phyloP scores from a whole-genome alignment of 2,888 invertebrate genomes.

The Eubasilissa splendida region DNA sequence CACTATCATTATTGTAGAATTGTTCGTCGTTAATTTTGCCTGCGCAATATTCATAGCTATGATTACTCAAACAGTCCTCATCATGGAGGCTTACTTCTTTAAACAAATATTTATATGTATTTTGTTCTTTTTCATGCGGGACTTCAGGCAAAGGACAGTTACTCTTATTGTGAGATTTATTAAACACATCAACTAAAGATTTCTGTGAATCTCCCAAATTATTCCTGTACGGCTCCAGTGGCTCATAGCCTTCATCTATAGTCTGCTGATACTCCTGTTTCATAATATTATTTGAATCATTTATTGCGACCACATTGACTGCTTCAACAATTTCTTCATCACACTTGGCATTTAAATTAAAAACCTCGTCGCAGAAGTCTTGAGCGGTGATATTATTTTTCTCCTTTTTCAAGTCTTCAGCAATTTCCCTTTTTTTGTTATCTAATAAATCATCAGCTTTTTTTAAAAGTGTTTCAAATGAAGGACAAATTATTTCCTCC shows the following conservation, averaged over 20 bases:
- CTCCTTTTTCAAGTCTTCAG: conserved; percentile 53
- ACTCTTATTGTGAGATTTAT: conserved; percentile 65
- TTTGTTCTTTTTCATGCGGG: conserved; percentile 66
- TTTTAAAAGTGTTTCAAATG: conserved; percentile 57
- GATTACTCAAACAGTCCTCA: conserved; percentile 70
- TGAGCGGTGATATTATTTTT: conserved; percentile 31
- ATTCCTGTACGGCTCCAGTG: conserved; percentile 64
- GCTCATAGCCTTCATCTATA: conserved; percentile 70
- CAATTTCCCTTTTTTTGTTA: conserved; percentile 57
- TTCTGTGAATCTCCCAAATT: conserved; percentile 23
- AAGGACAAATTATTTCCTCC: conserved; percentile 44
- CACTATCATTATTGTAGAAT: conserved; percentile 69
- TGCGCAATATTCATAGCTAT: conserved; percentile 72
- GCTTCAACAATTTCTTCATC: conserved; percentile 65
- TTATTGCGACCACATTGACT: conserved; percentile 44
- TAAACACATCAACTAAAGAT: conserved; percentile 57
- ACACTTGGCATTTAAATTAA: conserved; percentile 61
- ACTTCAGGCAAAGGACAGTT: conserved; percentile 72
- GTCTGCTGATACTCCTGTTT: conserved; percentile 60
- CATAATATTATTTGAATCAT: conserved; percentile 36
- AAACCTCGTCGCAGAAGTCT: conserved; percentile 44
- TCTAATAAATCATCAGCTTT: conserved; percentile 59
- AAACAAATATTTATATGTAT: conserved; percentile 69
- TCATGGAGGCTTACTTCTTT: conserved; percentile 71
- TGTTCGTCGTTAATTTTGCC: conserved; percentile 66